Evolutionary conservation across 2,797 vertebrate species (phyloP).

Genomic region (Eospalax fontanierii): DNA sequence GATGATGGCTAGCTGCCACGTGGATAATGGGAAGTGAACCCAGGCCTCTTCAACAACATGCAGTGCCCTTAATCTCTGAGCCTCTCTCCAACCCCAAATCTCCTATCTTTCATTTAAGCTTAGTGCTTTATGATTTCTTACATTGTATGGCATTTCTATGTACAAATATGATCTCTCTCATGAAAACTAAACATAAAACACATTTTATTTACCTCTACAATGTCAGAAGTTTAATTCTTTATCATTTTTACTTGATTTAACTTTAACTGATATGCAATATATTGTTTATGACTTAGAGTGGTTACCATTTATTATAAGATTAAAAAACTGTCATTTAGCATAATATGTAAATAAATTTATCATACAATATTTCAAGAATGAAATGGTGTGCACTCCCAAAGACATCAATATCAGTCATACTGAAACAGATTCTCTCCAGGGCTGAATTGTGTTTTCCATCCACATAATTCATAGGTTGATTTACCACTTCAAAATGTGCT

Average conservation of each 20-base stretch:
- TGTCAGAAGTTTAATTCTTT: background rate
- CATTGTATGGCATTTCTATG: background rate
- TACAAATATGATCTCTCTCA: background rate
- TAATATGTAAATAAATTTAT: background rate
- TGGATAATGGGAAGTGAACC: too few species aligned
- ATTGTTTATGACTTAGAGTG: background rate
- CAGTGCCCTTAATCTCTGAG: too few species aligned
- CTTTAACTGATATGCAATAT: background rate
- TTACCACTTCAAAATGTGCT: too few species aligned
- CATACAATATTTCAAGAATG: background rate
- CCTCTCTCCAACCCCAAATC: background rate
- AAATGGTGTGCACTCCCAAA: background rate
- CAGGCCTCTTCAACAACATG: too few species aligned
- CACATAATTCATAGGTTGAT: background rate
- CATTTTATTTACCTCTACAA: too few species aligned
- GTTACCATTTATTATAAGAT: constrained; percentile 1
- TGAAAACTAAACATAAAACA: too few species aligned
- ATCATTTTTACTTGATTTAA: background rate
- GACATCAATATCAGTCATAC: background rate
- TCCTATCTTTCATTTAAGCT: background rate
- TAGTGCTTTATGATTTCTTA: background rate
- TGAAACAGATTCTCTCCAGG: background rate
- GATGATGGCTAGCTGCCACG: too few species aligned
- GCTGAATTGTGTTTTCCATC: background rate
- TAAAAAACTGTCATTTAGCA: background rate